Base-by-base conservation (phyloP, 2,113 vertebrate species). In the Dendrocopos noguchii region DNA sequence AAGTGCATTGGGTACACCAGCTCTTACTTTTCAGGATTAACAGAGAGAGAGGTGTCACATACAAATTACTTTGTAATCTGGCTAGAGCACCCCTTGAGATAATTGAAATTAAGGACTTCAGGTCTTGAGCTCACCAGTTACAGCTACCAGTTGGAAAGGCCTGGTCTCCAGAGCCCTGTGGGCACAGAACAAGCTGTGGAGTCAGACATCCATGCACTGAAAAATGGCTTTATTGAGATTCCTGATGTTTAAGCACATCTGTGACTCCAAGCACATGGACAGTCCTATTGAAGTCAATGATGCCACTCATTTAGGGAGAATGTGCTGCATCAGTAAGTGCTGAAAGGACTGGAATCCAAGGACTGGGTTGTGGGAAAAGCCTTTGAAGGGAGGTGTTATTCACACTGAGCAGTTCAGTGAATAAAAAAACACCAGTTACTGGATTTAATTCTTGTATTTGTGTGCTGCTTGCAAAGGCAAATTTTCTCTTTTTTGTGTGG, bases 131-230 rank as follows among this genome's bases (percentile, higher is more conserved):
- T 76, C 52, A 64, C 66, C 50, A 67, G 47, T 50, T 88, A 67
- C n/a, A 87, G 55, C 31, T 33, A 33, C 57, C 50, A 25, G 25
- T 2, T 84, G 53, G 66, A 81, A 78, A 78, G 25, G 34, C 6
- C 6, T 16, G 25, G 28, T 56, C 68, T 46, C 57, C 75, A 75
- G 84, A 64, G 70, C 31, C 39, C 60, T 7, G 65, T 0, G 2
- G 55, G 46, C 44, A 59, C 63, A 56, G 15, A 56, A 36, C 0
- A 0, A 33, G 55, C 59, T 29, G 21, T n/a, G 36, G 29, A 64
- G 22, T 39, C 2, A 0, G 16, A 36, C 1, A 2, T 25, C 55
- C 50, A 56, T 17, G 12, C 15, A 7, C 52, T 27, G 42, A 29
- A 60, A 80, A 44, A 72, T 56, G 9, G 22, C 70, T 77, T 59